phyloP scores from a whole-genome alignment of 2,888 invertebrate genomes.

The Eurytoma adleriae region DNA sequence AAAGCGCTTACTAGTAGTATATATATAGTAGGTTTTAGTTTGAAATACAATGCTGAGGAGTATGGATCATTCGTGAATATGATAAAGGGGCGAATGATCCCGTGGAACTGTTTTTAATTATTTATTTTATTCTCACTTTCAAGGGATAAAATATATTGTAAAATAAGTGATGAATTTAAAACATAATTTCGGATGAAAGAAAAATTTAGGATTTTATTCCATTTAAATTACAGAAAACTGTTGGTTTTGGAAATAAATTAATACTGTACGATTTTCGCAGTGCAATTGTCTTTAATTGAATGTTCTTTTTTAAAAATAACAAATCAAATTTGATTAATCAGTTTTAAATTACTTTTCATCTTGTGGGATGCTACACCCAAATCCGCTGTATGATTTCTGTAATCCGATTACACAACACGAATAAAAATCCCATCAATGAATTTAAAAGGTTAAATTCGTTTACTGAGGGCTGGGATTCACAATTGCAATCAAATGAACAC shows the following conservation, averaged over 20 bases:
- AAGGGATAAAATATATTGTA: too few species aligned
- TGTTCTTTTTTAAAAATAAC: not conserved
- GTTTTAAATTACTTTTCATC: conserved; percentile 20
- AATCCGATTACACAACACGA: conserved; percentile 22
- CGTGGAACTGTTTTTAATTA: too few species aligned
- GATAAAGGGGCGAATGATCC: too few species aligned
- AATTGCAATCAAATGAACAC: not conserved
- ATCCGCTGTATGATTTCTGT: conserved; percentile 27
- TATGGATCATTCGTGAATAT: too few species aligned
- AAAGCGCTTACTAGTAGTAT: too few species aligned
- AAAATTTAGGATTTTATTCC: not conserved
- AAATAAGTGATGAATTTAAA: too few species aligned
- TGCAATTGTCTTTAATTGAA: not conserved
- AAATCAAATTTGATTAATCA: not conserved
- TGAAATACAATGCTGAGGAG: too few species aligned
- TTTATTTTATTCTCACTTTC: too few species aligned
- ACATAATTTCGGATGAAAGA: not conserved
- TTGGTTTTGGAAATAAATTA: not conserved
- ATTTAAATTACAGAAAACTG: not conserved
- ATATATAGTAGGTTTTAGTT: too few species aligned
- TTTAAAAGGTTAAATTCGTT: conserved; percentile 11
- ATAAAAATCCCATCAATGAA: conserved; percentile 5
- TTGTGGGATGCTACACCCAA: not conserved
- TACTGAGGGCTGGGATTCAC: not conserved
- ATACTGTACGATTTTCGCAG: not conserved